A percentile compares a stretch with the other conserved stretches of the same genome.
Conservation (phyloP, 2,113 vertebrate species). For the Mustelus asterias region DNA sequence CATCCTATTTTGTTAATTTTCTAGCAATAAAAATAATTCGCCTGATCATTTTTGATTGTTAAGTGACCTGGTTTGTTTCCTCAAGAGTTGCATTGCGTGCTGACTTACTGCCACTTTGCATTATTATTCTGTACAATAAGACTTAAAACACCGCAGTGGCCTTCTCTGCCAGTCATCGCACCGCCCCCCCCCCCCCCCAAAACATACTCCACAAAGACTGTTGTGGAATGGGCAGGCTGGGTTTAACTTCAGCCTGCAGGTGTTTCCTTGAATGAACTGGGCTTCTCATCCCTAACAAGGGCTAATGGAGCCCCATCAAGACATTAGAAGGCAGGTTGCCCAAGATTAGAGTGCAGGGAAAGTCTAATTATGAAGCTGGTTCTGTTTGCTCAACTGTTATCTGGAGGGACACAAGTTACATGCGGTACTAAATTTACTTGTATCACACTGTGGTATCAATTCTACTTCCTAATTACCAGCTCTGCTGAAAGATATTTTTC, state of each 20-base stretch:
- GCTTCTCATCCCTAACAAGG: conserved; percentile 55
- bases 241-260: conserved; percentile 60
- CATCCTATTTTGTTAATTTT: conserved; percentile 34
- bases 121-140: conserved; percentile 52
- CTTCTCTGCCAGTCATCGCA: conserved; percentile 59
- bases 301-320: conserved; percentile 47
- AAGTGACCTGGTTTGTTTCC: background rate
- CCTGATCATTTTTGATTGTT: conserved; percentile 19
- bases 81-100: background rate
- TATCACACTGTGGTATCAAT: background rate
- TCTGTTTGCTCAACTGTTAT: background rate
- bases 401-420: background rate
- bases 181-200: conserved; percentile 46
- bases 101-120: conserved; percentile 14
- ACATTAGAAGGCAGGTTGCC: conserved; percentile 38
- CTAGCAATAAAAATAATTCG: conserved; percentile 26
- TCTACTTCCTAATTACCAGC: background rate
- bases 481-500: background rate
- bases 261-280: conserved; percentile 61
- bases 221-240: conserved; percentile 52
- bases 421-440: background rate
- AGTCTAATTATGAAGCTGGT: background rate
- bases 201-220: conserved; percentile 65
- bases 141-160: conserved; percentile 50
- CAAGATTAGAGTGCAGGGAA: background rate